Evolutionary conservation across 2,113 vertebrate genomes (phyloP).

Genomic region (Nibea albiflora): DNA sequence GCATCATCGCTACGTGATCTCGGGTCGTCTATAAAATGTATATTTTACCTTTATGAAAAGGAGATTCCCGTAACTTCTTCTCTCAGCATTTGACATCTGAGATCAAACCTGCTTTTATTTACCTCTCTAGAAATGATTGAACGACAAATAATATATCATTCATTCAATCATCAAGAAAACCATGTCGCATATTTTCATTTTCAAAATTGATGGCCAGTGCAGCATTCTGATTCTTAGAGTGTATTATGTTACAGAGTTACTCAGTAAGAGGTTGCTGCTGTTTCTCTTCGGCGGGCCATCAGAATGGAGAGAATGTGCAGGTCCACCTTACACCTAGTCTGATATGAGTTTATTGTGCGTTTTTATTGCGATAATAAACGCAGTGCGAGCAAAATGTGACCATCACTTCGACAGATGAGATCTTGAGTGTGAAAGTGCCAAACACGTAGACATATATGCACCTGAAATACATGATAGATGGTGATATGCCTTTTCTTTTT

Average conservation of each 20-base stretch:
- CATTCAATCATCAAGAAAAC: neutral
- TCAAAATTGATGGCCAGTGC: neutral
- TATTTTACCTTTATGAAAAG: neutral
- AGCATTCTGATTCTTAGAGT: neutral
- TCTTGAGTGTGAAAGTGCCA: neutral
- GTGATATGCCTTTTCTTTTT: neutral
- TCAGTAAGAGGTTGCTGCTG: neutral
- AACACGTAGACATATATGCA: neutral
- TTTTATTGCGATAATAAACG: slow-evolving; percentile 16
- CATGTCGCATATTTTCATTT: slow-evolving; percentile 2
- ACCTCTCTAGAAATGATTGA: neutral
- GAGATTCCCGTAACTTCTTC: neutral
- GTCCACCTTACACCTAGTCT: neutral
- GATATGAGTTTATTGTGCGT: slow-evolving; percentile 14
- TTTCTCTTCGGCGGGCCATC: neutral
- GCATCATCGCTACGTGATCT: slow-evolving; percentile 1
- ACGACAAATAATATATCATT: neutral
- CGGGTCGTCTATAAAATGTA: neutral
- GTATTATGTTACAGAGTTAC: neutral
- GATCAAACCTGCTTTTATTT: neutral
- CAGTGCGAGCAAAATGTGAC: neutral
- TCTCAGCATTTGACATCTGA: neutral
- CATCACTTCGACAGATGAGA: neutral
- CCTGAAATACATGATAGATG: neutral
- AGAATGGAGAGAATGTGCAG: neutral